Evolutionary conservation across 2,888 invertebrate species (phyloP), one percentile per base, ranked within the genome.

Genomic region (Pteria penguin): DNA sequence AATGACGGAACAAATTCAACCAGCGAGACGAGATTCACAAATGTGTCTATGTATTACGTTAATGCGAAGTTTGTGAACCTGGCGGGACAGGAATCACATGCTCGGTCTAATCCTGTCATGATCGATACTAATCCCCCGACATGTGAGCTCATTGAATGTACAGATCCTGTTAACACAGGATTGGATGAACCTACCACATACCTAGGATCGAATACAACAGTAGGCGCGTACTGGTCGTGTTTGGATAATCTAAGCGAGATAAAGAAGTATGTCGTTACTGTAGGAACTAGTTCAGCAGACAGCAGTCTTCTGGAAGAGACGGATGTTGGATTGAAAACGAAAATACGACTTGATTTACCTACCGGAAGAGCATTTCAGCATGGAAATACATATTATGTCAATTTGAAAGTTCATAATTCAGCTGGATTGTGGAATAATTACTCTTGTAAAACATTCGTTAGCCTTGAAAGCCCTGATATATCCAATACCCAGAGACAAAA

Each of bases 41-140:
- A 27, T 52, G 54, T 70, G 2, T 67, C 79, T 22, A 71, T 80
- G 1, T 87, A 86, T 70, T 86, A 82, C 60, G 33, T 85, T 0
- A 83, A 79, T 63, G 74, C 82, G 0, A 81, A 79, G 58, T 70
- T 81, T 0, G 74, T 82, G 1, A 84, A 85, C 54, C 82, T 79
- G 72, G 84, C 85, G 27, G 85, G 85, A 8, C 58, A 78, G 62
- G 70, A 70, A 54, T 74, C 79, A 0, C 4, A 74, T 14, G 79
- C 75, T 4, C 72, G 74, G 63, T 84, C 84, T 3, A 79, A 82
- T 14, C 84, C 75, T 1, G 72, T 86, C 14, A 79, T 82, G 45
- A 65, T 85, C 11, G 86, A 86, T 65, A 69, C 75, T 1, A 82
- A 84, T 11, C 82, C 85, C 24, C 84, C 86, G 2, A 24, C 36